phyloP scores from a whole-genome alignment of 2,113 vertebrate species.

The Actinemys pallida region DNA sequence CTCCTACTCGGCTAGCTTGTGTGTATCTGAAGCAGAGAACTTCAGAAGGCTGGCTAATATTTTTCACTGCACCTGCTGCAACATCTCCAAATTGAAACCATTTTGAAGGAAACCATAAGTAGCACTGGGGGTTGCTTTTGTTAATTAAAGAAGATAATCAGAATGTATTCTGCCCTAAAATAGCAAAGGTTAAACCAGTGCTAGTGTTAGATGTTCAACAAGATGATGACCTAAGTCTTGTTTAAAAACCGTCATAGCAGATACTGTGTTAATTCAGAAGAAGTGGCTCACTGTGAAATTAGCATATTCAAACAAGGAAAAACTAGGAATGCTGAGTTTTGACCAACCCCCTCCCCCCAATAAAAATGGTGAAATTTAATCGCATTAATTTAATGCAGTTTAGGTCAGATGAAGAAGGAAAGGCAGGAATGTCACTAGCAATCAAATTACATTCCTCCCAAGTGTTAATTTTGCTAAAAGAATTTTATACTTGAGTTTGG shows the following conservation, averaged over 20 bases:
- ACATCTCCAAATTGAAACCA: not conserved
- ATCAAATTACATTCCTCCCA: not conserved
- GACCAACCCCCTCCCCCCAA: not conserved
- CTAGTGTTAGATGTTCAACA: not conserved
- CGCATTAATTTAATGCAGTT: not conserved
- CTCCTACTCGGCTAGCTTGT: not conserved
- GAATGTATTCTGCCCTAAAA: not conserved
- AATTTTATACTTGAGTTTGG: not conserved
- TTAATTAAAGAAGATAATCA: not conserved
- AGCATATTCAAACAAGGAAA: not conserved
- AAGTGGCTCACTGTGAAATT: not conserved
- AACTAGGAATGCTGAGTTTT: not conserved
- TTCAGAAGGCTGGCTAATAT: not conserved
- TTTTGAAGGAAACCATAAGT: not conserved
- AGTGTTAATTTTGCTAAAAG: not conserved
- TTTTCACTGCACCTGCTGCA: not conserved
- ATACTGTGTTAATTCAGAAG: not conserved
- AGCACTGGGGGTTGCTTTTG: not conserved
- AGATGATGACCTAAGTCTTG: not conserved
- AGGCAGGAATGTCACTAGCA: not conserved
- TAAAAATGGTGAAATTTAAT: not conserved
- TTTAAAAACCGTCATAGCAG: not conserved
- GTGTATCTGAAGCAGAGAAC: not conserved
- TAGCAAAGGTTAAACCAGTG: not conserved
- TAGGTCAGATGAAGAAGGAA: not conserved